phyloP scores from a whole-genome alignment of 2,797 vertebrate genomes.

The Rhinella marina region DNA sequence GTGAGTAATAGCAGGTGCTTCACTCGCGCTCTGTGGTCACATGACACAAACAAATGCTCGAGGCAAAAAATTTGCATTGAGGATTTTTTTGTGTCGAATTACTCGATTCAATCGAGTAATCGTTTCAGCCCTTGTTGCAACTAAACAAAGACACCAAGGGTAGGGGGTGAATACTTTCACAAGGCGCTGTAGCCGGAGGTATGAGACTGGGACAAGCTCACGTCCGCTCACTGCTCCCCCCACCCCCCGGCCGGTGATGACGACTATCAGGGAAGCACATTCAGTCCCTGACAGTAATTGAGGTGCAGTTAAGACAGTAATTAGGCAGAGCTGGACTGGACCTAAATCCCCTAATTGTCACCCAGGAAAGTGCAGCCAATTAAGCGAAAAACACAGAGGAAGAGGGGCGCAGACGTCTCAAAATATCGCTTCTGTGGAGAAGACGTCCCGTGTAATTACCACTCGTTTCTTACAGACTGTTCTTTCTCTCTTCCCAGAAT shows the following conservation, averaged over 20 bases:
- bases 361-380: not conserved
- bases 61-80: too few species aligned
- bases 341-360: not conserved
- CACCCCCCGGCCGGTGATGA: not conserved
- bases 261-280: not conserved
- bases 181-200: not conserved
- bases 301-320: not conserved
- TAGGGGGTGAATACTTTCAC: not conserved
- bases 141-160: too few species aligned
- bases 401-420: not conserved
- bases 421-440: not conserved
- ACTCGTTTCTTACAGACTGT: not conserved
- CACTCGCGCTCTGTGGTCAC: too few species aligned
- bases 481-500: conserved; percentile 76
- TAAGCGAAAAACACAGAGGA: not conserved
- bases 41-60: too few species aligned
- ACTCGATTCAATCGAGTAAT: too few species aligned
- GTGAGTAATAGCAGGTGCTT: too few species aligned
- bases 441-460: not conserved
- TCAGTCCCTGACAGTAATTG: not conserved
- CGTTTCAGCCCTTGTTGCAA: too few species aligned
- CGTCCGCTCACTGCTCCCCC: not conserved
- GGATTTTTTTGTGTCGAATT: too few species aligned
- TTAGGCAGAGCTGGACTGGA: not conserved
- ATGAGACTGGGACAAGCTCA: not conserved